Conservation (phyloP, 2,888 invertebrate genomes). For the Philereme vetulata region DNA sequence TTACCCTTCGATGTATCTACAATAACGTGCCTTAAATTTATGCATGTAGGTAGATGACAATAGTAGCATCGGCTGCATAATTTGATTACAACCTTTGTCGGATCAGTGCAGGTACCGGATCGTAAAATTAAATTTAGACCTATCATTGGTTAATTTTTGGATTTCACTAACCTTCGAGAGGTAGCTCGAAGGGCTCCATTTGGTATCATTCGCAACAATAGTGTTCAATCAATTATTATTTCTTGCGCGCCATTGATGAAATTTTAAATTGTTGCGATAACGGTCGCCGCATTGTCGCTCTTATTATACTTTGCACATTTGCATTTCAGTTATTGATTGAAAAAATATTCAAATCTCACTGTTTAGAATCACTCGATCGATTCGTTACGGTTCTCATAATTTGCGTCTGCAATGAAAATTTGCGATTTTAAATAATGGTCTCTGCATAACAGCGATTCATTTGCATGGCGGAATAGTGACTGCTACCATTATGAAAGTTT, state of each 20-base stretch:
- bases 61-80: constrained; percentile 80
- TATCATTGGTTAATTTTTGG: constrained; percentile 83
- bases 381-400: constrained; percentile 78
- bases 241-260: constrained; percentile 80
- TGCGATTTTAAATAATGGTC: constrained; percentile 65
- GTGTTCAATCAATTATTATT: constrained; percentile 80
- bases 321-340: constrained; percentile 83
- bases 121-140: constrained; percentile 83
- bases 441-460: constrained; percentile 51
- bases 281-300: constrained; percentile 76
- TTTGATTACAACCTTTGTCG: constrained; percentile 81
- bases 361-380: constrained; percentile 73
- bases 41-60: constrained; percentile 75
- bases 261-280: constrained; percentile 78
- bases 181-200: constrained; percentile 56
- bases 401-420: constrained; percentile 57
- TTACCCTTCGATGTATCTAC: constrained; percentile 73
- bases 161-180: constrained; percentile 69
- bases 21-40: constrained; percentile 78
- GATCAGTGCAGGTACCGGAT: constrained; percentile 76
- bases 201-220: constrained; percentile 75
- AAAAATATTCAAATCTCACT: constrained; percentile 79
- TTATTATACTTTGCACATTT: constrained; percentile 65
- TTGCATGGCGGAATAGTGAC: constrained; percentile 44
- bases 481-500: constrained; percentile 51